A percentile compares a stretch with the other conserved stretches of the same genome.
Evolutionary conservation across 2,113 vertebrate genomes (phyloP).

Genomic region (Pollimyrus isidori): DNA sequence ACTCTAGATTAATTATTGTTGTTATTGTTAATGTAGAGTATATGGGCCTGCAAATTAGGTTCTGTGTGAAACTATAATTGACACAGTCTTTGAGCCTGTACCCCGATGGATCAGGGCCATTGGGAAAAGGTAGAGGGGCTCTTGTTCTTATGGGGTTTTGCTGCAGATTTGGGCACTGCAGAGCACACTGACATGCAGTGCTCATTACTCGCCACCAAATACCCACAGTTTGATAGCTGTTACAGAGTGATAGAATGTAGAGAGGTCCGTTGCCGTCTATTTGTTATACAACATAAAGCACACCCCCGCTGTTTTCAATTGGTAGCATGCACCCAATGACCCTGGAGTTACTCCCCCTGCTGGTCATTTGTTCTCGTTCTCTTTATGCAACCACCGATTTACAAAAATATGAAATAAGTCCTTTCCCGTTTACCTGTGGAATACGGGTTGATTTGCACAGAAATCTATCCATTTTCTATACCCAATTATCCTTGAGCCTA

Average conservation of each 20-base stretch:
- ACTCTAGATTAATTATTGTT: neutral
- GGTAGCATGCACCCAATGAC: neutral
- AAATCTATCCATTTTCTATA: neutral
- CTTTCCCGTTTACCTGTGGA: neutral
- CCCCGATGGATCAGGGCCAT: neutral
- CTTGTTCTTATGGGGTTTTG: neutral
- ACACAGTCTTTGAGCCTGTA: neutral
- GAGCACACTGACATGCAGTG: neutral
- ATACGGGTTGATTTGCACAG: neutral
- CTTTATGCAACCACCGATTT: neutral
- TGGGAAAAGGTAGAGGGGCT: neutral
- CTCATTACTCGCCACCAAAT: neutral
- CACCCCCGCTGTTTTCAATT: neutral
- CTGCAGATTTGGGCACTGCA: neutral
- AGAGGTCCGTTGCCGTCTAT: neutral
- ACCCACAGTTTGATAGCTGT: neutral
- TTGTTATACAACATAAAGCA: neutral
- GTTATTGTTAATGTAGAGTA: neutral
- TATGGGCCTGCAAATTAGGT: neutral
- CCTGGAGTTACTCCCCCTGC: neutral
- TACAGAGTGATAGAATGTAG: neutral
- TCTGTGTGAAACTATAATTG: neutral
- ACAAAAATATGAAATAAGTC: neutral
- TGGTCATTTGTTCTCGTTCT: neutral
- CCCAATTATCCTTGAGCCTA: neutral